Conservation (phyloP, 1,140 invertebrate genomes). For the Himalopsyche phryganea region DNA sequence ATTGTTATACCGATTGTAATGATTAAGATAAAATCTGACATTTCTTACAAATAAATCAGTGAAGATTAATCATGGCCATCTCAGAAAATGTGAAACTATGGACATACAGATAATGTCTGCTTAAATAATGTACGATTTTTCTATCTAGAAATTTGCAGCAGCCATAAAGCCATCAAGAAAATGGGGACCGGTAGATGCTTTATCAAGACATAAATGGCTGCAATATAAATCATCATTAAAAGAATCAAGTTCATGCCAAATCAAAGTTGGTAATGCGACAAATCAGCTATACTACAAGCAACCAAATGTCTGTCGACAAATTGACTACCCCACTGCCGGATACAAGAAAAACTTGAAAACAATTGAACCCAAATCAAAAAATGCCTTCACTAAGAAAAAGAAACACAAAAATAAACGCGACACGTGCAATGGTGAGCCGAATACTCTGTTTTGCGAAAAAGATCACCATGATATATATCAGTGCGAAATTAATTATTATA, state of each 20-base stretch:
- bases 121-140: too few species aligned
- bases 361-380: neutral
- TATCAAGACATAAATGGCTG: constrained; percentile 50
- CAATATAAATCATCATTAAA: constrained; percentile 41
- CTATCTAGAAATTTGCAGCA: constrained; percentile 50
- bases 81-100: too few species aligned
- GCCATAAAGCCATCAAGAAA: constrained; percentile 52
- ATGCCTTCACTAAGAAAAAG: neutral
- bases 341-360: neutral
- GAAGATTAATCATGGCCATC: too few species aligned
- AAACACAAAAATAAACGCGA: neutral
- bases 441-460: neutral
- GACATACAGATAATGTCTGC: too few species aligned
- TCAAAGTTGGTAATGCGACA: neutral
- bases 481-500: constrained; percentile 3
- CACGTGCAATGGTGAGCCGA: too few species aligned
- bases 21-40: too few species aligned
- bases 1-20: too few species aligned
- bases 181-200: constrained; percentile 56
- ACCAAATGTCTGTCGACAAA: neutral
- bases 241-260: neutral
- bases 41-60: too few species aligned
- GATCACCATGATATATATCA: neutral
- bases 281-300: constrained; percentile 2
- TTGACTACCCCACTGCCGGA: neutral